phyloP scores from a whole-genome alignment of 2,888 invertebrate species.

The Dioctria linearis region DNA sequence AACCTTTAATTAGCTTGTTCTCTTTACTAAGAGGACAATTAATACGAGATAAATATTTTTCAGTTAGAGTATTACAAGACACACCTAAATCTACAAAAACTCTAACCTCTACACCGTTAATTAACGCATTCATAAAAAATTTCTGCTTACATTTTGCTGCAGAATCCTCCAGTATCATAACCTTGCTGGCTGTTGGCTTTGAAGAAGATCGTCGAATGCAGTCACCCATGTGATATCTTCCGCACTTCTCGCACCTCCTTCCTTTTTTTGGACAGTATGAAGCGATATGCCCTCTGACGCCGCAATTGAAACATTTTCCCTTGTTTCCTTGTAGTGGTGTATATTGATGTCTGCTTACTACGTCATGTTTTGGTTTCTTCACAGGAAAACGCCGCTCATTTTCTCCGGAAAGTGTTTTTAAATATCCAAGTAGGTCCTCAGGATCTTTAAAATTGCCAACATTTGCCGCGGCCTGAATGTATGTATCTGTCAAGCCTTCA shows the following conservation, averaged over 20 bases:
- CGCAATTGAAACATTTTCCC: neutral
- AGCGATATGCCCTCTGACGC: neutral
- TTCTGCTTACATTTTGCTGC: constrained; percentile 1
- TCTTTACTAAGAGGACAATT: neutral
- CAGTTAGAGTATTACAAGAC: constrained; percentile 13
- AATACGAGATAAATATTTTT: constrained; percentile 16
- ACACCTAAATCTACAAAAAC: constrained; percentile 49
- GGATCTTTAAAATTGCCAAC: constrained; percentile 48
- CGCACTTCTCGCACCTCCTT: neutral
- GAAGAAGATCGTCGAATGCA: neutral
- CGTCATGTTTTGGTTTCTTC: neutral
- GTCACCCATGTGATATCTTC: neutral
- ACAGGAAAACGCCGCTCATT: neutral
- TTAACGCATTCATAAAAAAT: constrained; percentile 37
- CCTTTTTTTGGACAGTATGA: neutral
- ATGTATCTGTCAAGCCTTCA: constrained; percentile 39
- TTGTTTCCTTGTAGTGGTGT: neutral
- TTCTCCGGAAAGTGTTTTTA: constrained; percentile 30
- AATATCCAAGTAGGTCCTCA: constrained; percentile 42
- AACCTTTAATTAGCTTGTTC: constrained; percentile 41
- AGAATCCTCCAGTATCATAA: neutral
- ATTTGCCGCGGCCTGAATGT: constrained; percentile 46
- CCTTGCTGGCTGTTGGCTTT: constrained; percentile 2
- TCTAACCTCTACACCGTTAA: constrained; percentile 20
- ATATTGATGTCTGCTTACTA: neutral